Base-by-base conservation (phyloP, 2,113 vertebrate genomes). In the Silurus meridionalis region DNA sequence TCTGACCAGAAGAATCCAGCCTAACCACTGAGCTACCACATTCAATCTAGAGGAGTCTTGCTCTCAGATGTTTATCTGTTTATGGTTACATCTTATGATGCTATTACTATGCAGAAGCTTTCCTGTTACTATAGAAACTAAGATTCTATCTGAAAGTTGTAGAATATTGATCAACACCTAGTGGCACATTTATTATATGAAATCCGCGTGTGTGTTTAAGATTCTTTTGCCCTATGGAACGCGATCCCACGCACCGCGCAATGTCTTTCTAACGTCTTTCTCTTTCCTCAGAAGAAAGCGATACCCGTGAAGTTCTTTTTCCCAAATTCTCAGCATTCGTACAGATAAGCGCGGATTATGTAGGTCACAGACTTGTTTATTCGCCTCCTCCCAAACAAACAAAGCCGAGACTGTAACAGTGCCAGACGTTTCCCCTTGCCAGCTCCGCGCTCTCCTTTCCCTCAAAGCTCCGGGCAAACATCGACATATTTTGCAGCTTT, bases 401-500 rank as follows among this genome's bases (percentile, higher is more conserved):
- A 69, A 82, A 50, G 58, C 52, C 8, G 57, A 55, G 21, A 61
- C 84, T 74, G 60, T 75, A 53, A 23, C 63, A 25, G n/a, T 61
- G 71, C 52, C 64, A 61, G 50, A 28, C 64, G 46, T 87, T 83
- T 21, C 55, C 80, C 50, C 78, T 58, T 69, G 78, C 78, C 83
- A 77, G 37, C 85, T 64, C 82, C 25, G 63, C 28, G 15, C 69
- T 67, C 46, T 82, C 63, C 15, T 21, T 14, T 25, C n/a, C 80
- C 72, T 80, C 67, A n/a, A 52, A 81, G 66, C 67, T 87, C 87
- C 80, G 80, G 77, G 37, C 90, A 87, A 89, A 88, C 90, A 86
- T 90, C 87, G 87, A 85, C 80, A 84, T 83, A 69, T 88, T 90
- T 88, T 85, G 82, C 60, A 52, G 86, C 84, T 91, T 90, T 92